A percentile compares a stretch with the other conserved stretches of the same genome.
Conservation (phyloP, 2,888 invertebrate genomes). For the Thymelicus sylvestris region DNA sequence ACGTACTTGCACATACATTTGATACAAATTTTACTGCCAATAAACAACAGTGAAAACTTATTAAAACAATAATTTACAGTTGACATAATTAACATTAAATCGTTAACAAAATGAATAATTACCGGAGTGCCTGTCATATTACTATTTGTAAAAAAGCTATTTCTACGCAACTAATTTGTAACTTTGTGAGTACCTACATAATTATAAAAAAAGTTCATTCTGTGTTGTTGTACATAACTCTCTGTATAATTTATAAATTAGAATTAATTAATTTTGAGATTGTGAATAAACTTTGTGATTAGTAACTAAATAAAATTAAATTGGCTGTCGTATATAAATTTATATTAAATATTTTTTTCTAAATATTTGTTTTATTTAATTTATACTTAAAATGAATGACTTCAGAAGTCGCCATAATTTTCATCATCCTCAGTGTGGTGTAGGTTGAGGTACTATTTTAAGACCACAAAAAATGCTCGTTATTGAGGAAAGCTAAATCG, state of each 20-base stretch:
- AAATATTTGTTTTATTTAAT: slow-evolving; percentile 53
- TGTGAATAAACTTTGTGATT: slow-evolving; percentile 55
- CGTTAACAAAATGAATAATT: slow-evolving; percentile 6
- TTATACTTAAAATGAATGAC: background rate
- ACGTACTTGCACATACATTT: too few species aligned
- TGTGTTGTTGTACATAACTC: slow-evolving; percentile 38
- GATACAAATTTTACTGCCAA: too few species aligned
- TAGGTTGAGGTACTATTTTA: too few species aligned
- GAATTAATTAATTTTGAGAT: slow-evolving; percentile 42
- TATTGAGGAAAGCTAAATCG: too few species aligned
- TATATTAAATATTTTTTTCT: slow-evolving; percentile 77
- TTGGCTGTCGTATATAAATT: slow-evolving; percentile 80
- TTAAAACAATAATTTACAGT: background rate
- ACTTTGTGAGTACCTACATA: slow-evolving; percentile 3
- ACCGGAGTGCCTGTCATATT: slow-evolving; percentile 67
- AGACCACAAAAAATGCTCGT: too few species aligned
- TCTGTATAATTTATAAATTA: slow-evolving; percentile 42
- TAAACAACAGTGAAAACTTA: too few species aligned
- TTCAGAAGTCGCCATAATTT: too few species aligned
- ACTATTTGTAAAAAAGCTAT: slow-evolving; percentile 47
- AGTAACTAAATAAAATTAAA: slow-evolving; percentile 50
- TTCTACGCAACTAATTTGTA: slow-evolving; percentile 35
- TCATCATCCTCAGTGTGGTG: too few species aligned
- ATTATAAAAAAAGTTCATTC: slow-evolving; percentile 40
- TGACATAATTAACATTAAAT: background rate